Conservation (phyloP, 2,888 invertebrate species). For the Chrysina gloriosa region DNA sequence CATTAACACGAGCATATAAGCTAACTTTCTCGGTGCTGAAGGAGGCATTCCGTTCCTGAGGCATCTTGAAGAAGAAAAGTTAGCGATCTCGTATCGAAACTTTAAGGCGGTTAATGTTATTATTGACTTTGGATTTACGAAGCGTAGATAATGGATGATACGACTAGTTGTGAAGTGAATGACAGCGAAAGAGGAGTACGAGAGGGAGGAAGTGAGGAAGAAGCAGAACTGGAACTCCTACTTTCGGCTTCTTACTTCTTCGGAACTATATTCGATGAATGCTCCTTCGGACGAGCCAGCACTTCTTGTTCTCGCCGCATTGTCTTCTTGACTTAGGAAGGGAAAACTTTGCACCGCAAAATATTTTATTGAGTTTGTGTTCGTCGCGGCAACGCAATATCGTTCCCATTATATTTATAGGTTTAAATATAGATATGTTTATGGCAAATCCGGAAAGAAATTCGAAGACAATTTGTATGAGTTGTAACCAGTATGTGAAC, state of each 20-base stretch:
- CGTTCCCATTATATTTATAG: constrained; percentile 19
- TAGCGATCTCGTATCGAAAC: constrained; percentile 52
- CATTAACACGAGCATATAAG: constrained; percentile 25
- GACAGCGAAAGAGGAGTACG: constrained; percentile 28
- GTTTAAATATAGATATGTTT: not conserved
- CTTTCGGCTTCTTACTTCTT: constrained; percentile 32
- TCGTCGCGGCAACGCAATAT: constrained; percentile 27
- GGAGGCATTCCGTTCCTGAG: constrained; percentile 29
- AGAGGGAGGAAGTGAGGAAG: constrained; percentile 1
- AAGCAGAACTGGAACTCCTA: constrained; percentile 9
- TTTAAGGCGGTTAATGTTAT: constrained; percentile 59
- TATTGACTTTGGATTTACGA: constrained; percentile 61
- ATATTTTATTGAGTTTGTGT: constrained; percentile 35
- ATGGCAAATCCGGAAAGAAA: not conserved
- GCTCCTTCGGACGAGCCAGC: constrained; percentile 9
- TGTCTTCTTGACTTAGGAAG: constrained; percentile 21
- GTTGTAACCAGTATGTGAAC: not conserved
- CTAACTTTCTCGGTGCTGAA: constrained; percentile 7
- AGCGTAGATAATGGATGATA: constrained; percentile 60
- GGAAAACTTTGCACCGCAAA: constrained; percentile 35
- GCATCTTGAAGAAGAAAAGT: constrained; percentile 46
- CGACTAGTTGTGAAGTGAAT: constrained; percentile 39
- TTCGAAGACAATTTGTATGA: not conserved
- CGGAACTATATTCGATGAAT: constrained; percentile 28
- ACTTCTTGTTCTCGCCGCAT: constrained; percentile 17